Base-by-base conservation (phyloP, 1,140 invertebrate species). In the Trinorchestia longiramus region DNA sequence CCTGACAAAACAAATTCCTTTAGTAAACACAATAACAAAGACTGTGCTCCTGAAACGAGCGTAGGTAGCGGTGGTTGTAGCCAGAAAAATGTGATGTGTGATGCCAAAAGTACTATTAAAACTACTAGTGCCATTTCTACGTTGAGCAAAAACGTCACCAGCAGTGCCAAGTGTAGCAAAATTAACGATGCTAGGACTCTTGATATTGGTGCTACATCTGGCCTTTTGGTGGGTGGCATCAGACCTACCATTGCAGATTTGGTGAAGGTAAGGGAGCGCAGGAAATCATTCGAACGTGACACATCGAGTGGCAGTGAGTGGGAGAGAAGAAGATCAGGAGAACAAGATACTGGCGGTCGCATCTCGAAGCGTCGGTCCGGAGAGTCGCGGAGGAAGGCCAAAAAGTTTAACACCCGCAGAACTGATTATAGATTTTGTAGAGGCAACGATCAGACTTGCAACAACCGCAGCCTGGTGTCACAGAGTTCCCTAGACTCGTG, bases 211-310 rank as follows among this genome's bases (percentile, higher is more conserved):
- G 47, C 88, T 8, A 28, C 41, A 42, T 42, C 23, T 36, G 41
- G 43, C 15, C 92, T 94, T 44, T 45, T 94, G 44, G 92, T 94
- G 40, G 17, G 45, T 0, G 94, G 95, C 43, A 94, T 97, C 15
- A 91, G 96, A 43, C 96, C 96, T 62, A 97, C 96, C 41, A 97
- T 97, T 96, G 96, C 96, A 0, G 96, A 97, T 92, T 95, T 96
- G n/a, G 96, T 97, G 43, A 97, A 97, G 95, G 96, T 96, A 1
- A 95, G 96, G 43, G 96, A 97, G 90, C 95, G 96, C 28, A 95
- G 96, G 53, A 97, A 97, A 87, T 96, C 96, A 57, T 96, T 96
- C 23, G 96, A 97, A 0, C 95, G 92, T 17, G 96, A 97, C 19
- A 96, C 95, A 23, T 95, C 47, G 42, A 97, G 95, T 43, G 96